phyloP scores from a whole-genome alignment of 2,888 invertebrate species.

The Mycalesis mineus region DNA sequence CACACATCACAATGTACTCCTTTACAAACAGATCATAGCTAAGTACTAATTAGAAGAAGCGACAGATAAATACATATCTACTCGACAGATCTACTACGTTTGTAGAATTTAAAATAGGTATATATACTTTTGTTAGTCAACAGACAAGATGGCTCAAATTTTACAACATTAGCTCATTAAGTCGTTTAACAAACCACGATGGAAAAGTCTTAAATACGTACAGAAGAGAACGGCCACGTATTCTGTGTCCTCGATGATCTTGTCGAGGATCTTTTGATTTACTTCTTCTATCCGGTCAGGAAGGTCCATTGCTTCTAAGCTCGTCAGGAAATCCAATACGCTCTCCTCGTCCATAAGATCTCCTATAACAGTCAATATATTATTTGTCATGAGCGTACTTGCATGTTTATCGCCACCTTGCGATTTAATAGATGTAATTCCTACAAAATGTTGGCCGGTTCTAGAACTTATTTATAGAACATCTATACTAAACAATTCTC shows the following conservation, averaged over 20 bases:
- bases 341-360: constrained; percentile 97
- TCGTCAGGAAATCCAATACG: constrained; percentile 94
- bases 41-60: constrained; percentile 39
- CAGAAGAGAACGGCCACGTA: constrained; percentile 96
- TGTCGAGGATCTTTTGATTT: constrained; percentile 91
- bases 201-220: constrained; percentile 79
- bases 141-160: constrained; percentile 49
- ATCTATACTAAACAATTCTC: too few relatives aligned
- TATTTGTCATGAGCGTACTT: neutral
- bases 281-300: constrained; percentile 97
- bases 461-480: too few relatives aligned
- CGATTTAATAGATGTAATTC: neutral
- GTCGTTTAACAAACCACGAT: constrained; percentile 51
- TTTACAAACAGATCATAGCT: constrained; percentile 50
- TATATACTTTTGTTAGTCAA: constrained; percentile 58
- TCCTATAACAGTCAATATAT: constrained; percentile 70
- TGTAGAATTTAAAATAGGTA: constrained; percentile 48
- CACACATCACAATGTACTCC: constrained; percentile 67
- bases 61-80: constrained; percentile 42
- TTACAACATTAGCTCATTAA: constrained; percentile 63
- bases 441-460: neutral
- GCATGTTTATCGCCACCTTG: too few relatives aligned
- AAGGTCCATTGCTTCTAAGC: constrained; percentile 95
- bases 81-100: constrained; percentile 54
- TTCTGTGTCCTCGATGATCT: constrained; percentile 94